phyloP scores from a whole-genome alignment of 2,797 vertebrate species.

The Bovichtus diacanthus region DNA sequence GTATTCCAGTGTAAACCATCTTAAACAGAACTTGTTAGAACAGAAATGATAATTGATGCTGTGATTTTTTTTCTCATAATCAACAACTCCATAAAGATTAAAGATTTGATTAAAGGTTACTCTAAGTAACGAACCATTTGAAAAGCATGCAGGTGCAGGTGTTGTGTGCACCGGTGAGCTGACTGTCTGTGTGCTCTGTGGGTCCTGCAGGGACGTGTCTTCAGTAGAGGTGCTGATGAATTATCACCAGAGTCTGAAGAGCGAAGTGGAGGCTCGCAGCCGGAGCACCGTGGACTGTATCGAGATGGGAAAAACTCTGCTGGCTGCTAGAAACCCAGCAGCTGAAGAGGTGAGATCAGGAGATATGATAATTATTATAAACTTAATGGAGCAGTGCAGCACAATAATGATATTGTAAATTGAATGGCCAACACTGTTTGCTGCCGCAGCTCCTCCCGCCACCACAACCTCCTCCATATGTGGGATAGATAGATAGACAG shows the following conservation, averaged over 20 bases:
- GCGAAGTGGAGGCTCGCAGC: constrained; percentile 90
- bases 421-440: neutral
- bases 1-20: neutral
- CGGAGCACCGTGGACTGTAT: constrained; percentile 89
- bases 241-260: constrained; percentile 95
- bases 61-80: neutral
- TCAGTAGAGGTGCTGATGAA: constrained; percentile 96
- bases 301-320: constrained; percentile 92
- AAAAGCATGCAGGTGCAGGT: neutral
- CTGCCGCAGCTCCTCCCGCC: neutral
- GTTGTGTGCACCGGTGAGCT: constrained; percentile 6
- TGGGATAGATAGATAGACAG: neutral
- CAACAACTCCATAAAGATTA: neutral
- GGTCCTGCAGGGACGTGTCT: constrained; percentile 90
- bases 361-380: neutral
- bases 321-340: constrained; percentile 90
- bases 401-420: neutral
- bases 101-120: neutral
- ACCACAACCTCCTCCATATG: neutral
- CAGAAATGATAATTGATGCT: neutral
- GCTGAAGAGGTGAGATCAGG: constrained; percentile 88
- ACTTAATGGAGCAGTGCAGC: neutral
- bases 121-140: neutral
- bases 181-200: constrained; percentile 22
- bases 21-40: neutral